Evolutionary conservation across 2,113 vertebrate species (phyloP).

Genomic region (Phaethon lepturus): DNA sequence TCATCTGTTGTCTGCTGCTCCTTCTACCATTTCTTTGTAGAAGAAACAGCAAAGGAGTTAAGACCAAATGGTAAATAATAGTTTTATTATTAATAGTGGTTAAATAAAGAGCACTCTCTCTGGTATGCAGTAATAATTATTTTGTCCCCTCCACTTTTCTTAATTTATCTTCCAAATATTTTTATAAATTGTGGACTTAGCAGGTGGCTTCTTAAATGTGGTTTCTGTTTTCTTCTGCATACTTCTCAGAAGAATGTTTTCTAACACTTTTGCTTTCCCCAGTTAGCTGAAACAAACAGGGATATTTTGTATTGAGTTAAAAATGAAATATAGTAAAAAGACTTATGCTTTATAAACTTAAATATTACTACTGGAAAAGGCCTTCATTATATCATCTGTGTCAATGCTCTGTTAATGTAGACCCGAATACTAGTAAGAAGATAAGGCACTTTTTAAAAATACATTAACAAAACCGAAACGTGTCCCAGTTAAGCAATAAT

Average conservation of each 20-base stretch:
- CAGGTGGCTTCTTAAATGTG: neutral
- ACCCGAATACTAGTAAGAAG: neutral
- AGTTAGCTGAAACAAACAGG: neutral
- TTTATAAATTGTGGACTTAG: neutral
- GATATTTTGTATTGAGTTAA: neutral
- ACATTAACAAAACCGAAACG: neutral
- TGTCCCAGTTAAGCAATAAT: neutral
- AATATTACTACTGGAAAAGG: neutral
- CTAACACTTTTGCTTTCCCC: neutral
- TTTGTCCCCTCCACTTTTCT: neutral
- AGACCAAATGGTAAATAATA: neutral
- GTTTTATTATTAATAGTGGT: neutral
- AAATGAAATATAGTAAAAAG: neutral
- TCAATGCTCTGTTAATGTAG: neutral
- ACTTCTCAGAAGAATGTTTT: neutral
- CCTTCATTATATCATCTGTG: neutral
- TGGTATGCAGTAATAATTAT: neutral
- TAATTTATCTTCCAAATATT: neutral
- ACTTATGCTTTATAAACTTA: neutral
- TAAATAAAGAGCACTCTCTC: neutral
- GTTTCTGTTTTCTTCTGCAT: neutral
- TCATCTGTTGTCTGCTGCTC: neutral
- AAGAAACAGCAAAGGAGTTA: neutral
- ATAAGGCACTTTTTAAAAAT: neutral
- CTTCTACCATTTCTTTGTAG: neutral